Evolutionary conservation across 2,113 vertebrate genomes (phyloP), one percentile per base, ranked within the genome.

Genomic region (Callionymus lyra): DNA sequence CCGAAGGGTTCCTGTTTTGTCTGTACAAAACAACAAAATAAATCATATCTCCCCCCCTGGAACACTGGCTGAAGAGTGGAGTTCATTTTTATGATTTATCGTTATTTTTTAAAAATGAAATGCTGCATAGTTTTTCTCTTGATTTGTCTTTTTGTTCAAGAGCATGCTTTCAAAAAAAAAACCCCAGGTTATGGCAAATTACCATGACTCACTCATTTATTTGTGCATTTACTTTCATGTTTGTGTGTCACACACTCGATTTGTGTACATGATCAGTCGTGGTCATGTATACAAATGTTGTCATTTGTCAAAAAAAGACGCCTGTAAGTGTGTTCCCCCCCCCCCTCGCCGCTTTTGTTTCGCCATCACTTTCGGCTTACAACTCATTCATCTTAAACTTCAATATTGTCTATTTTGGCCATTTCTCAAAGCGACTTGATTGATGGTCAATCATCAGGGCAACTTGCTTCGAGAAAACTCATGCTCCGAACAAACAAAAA

Each of bases 141-240:
- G 27, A 1, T 56, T 45, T 34, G n/a, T 13, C 11, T 38, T 21
- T 36, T 16, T 31, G 4, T 19, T 45, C 10, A 34, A 11, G 6
- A 27, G 50, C 53, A 49, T n/a, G 10, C 48, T 50, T 53, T 27
- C 32, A 39, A 63, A 68, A 72, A 65, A 72, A 79, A n/a, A n/a
- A n/a, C n/a, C n/a, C n/a, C 82, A 82, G 66, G 73, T 56, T 40
- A 74, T 72, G 76, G 77, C 77, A 84, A 80, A 82, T 84, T 83
- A 80, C 76, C 82, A 84, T 79, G 77, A 82, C 74, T 68, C 47
- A 45, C 38, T 67, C n/a, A 65, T 58, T 50, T 6, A 32, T 40
- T 54, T 50, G 61, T 59, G 10, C 34, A 35, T 17, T 19, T 19
- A 16, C 34, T 34, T 45, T 45, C 16, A 16, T 34, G 15, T 34